Base-by-base conservation (phyloP, 2,113 vertebrate species). In the Pelvicachromis taeniatus region DNA sequence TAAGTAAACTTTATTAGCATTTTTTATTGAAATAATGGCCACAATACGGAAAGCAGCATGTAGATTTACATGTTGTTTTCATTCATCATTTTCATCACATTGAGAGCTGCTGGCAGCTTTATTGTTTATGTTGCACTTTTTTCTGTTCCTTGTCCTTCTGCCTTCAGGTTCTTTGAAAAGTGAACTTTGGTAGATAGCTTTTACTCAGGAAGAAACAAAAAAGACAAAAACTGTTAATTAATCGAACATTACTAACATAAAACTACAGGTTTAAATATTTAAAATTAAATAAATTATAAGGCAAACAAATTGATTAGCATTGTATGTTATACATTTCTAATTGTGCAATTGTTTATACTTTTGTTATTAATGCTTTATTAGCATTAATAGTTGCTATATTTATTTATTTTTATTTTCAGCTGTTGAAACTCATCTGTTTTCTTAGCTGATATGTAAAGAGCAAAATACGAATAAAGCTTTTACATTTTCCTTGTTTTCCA, bases 1-100 rank as follows among this genome's bases (percentile, higher is more conserved):
- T 16, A 54, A 5, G 9, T 38, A 13, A 14, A 45, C 9, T 45
- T 61, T 48, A 17, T 29, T n/a, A 11, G 2, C 23, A 52, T 16
- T 33, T 5, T 5, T 4, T 63, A 52, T 40, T 77, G 48, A 68
- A 61, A 58, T 61, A 73, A 53, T 14, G 5, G 6, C 19, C n/a
- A 78, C 10, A 58, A 54, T 59, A 40, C 19, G 7, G 21, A 31
- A 9, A 63, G 48, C 68, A 78, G 59, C 42, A 40, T 63, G 26
- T 40, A 85, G 50, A 89, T 87, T 65, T 75, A 79, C 52, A 70
- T 7, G 13, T 70, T 61, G 56, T 31, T 80, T 45, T 23, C n/a
- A 75, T 85, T 70, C 75, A 61, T 88, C 38, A 75, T 85, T 75
- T 78, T 59, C 85, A 58, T 42, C 80, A 73, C n/a, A 55, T 53